These are phyloP conservation scores for Atta cephalotes DNA, from an alignment of 1,140 invertebrate species.

Conservation along the genomic window DNA sequence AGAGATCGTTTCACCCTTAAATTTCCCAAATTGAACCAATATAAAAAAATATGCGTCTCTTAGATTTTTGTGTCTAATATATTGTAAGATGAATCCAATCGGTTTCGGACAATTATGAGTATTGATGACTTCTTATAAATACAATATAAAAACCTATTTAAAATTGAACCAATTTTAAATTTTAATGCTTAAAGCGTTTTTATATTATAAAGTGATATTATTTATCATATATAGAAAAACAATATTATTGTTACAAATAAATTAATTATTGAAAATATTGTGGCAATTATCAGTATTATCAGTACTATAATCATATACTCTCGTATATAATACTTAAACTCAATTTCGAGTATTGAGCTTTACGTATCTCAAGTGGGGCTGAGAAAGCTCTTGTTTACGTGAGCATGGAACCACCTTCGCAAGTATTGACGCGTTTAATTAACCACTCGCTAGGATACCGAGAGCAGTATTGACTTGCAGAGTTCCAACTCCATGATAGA, in stretches of 20 bases:
- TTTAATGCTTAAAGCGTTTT: background rate
- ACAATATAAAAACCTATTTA: background rate
- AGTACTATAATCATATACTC: background rate
- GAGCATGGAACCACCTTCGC: constrained; percentile 60
- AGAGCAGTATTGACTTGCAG: constrained; percentile 21
- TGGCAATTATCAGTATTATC: background rate
- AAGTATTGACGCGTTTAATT: constrained; percentile 76
- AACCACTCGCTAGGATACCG: constrained; percentile 64
- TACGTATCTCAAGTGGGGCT: constrained; percentile 56
- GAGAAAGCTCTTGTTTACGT: constrained; percentile 72
- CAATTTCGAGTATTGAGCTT: constrained; percentile 39
- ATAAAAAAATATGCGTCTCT: too few relatives aligned
- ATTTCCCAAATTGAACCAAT: too few relatives aligned
- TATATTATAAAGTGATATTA: background rate
- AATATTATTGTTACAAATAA: background rate
- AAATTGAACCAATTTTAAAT: background rate
- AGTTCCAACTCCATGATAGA: background rate
- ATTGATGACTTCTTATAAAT: background rate
- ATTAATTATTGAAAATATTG: background rate
- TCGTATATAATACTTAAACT: background rate
- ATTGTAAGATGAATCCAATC: too few relatives aligned
- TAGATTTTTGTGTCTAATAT: too few relatives aligned
- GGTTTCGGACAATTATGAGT: too few relatives aligned
- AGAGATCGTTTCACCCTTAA: too few relatives aligned
- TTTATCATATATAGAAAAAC: background rate